Evolutionary conservation across 2,797 vertebrate genomes (phyloP).

Genomic region (Gila robusta): DNA sequence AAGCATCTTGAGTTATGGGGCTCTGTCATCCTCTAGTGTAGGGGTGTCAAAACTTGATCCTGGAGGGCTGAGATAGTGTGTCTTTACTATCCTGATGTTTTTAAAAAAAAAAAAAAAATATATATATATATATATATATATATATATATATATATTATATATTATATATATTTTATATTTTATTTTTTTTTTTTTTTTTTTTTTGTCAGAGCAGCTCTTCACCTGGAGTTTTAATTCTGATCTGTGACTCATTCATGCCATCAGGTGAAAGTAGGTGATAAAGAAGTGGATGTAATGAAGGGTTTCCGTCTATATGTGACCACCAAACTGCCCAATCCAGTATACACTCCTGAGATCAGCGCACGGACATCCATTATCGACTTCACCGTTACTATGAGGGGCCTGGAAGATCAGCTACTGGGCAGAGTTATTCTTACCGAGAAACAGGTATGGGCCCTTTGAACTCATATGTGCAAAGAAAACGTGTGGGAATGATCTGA

Average conservation of each 20-base stretch:
- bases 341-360: conserved; percentile 93
- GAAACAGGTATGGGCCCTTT: conserved; percentile 84
- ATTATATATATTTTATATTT: neutral
- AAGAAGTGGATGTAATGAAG: conserved; percentile 93
- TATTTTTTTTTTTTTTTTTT: neutral
- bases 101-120: too few species aligned
- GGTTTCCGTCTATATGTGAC: conserved; percentile 94
- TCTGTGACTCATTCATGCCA: neutral
- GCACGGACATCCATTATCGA: conserved; percentile 95
- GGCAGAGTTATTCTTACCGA: conserved; percentile 94
- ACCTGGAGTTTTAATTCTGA: neutral
- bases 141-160: too few species aligned
- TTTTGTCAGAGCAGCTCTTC: neutral
- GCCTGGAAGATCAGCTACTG: conserved; percentile 94
- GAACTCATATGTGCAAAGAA: neutral
- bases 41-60: neutral
- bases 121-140: too few species aligned
- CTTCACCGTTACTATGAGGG: conserved; percentile 96
- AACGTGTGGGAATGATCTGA: neutral
- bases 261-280: conserved; percentile 96
- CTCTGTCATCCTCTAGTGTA: neutral
- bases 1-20: conserved; percentile 2
- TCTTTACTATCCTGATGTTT: neutral
- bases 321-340: conserved; percentile 93
- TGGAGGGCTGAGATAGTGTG: neutral